These are phyloP conservation scores for Dendronephthya gigantea DNA, from an alignment of 64 coral and sea anemone genomes.

Conservation along the genomic window DNA sequence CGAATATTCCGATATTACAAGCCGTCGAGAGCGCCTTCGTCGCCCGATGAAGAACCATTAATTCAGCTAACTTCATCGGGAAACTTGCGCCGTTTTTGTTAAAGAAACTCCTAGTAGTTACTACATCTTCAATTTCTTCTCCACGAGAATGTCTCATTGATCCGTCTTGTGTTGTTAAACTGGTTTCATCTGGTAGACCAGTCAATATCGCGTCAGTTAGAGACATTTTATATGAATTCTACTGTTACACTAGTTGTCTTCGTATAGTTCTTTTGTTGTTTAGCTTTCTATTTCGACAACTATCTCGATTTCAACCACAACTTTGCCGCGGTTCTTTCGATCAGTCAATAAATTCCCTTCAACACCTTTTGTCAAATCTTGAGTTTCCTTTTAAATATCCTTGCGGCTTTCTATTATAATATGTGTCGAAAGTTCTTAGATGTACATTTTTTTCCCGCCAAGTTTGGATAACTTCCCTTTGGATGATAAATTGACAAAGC, in stretches of 20 bases:
- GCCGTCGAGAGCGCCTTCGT: not conserved
- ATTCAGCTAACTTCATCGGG: not conserved
- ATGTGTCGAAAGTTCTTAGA: not conserved
- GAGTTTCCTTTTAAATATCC: not conserved
- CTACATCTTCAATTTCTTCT: not conserved
- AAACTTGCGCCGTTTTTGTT: not conserved
- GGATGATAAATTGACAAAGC: not conserved
- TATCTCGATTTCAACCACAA: too few relatives aligned
- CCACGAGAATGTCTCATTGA: not conserved
- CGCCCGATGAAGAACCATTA: not conserved
- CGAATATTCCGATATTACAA: conserved; percentile 5
- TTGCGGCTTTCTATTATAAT: not conserved
- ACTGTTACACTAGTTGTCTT: not conserved
- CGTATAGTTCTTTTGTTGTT: not conserved
- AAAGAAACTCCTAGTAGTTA: not conserved
- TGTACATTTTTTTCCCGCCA: not conserved
- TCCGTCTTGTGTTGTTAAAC: not conserved
- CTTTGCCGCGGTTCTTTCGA: too few relatives aligned
- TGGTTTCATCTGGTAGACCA: not conserved
- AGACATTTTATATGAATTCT: not conserved
- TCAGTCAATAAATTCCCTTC: too few relatives aligned
- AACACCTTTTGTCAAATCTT: not conserved
- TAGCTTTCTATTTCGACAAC: not conserved
- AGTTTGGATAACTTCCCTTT: not conserved
- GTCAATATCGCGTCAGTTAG: not conserved